Base-by-base conservation (phyloP, 2,797 vertebrate genomes). In the Gephyroberyx darwinii region DNA sequence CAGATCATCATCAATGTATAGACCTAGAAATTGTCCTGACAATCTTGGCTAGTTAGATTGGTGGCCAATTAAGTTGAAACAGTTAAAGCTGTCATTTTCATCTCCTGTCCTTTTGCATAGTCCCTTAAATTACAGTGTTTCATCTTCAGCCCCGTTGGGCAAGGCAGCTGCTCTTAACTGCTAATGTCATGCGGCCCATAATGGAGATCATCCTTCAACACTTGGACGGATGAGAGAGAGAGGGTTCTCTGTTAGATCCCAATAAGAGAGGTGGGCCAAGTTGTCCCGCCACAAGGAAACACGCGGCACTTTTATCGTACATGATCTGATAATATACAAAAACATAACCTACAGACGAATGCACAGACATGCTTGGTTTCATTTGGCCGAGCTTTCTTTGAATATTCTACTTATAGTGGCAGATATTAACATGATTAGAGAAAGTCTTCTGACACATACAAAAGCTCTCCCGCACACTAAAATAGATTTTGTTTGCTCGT, bases 401-500 rank as follows among this genome's bases (percentile, higher is more conserved):
- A 48, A 16, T 72, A 37, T 50, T 35, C 41, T 56, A 9, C 39
- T 55, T 31, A 30, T 33, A 41, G 26, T 39, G 39, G 13, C 37
- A 58, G 7, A 33, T 22, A 54, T 1, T 45, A 16, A 20, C 8
- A 54, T 17, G 3, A 39, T 65, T 50, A 8, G 47, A 53, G 13
- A 41, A 48, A 55, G 20, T 45, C n/a, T 63, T 19, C 31, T 31
- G 13, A 45, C 41, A 41, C n/a, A 62, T 4, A 69, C 16, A 68
- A 41, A 41, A 51, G 31, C 56, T 67, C 47, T 53, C 51, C 22
- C 14, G 65, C 33, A 75, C 37, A 77, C 26, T 30, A 54, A 17
- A 63, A 85, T 47, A 69, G 30, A 78, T 68, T 74, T 76, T 75
- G 39, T 78, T 77, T 75, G 64, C 62, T 69, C 5, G 1, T 65